Evolutionary conservation across 2,797 vertebrate species (phyloP).

Genomic region (Cyclura pinguis): DNA sequence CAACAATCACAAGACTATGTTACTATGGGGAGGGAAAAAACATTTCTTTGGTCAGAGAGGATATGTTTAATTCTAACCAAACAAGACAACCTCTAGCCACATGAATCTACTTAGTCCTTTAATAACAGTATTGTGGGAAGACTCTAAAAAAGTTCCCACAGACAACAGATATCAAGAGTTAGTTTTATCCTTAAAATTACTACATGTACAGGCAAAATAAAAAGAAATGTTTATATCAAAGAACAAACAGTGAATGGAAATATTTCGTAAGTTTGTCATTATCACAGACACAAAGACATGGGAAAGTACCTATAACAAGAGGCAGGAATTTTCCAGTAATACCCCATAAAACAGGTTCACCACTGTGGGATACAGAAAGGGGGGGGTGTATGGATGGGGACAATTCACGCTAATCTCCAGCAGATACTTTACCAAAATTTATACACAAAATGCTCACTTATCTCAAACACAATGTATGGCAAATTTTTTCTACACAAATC

Average conservation of each 20-base stretch:
- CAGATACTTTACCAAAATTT: not conserved
- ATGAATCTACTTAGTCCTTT: conserved; percentile 50
- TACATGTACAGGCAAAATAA: conserved; percentile 20
- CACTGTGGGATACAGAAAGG: not conserved
- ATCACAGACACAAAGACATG: conserved; percentile 25
- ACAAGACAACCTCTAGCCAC: not conserved
- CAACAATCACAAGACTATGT: conserved; percentile 24
- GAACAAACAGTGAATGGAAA: conserved; percentile 7
- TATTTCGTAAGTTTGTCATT: conserved; percentile 35
- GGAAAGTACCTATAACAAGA: conserved; percentile 28
- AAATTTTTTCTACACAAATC: not conserved
- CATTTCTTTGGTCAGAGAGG: not conserved
- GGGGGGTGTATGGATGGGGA: no score
- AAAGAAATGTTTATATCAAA: conserved; percentile 30
- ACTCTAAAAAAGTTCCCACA: conserved; percentile 57
- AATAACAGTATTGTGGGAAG: conserved; percentile 46
- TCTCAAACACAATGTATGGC: not conserved
- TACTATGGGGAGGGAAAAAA: accelerated
- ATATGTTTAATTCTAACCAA: not conserved
- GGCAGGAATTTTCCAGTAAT: not conserved
- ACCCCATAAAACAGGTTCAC: conserved; percentile 5
- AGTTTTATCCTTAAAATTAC: conserved; percentile 64
- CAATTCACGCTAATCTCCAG: not conserved
- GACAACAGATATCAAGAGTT: conserved; percentile 41
- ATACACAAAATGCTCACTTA: not conserved